Base-by-base conservation (phyloP, 2,797 vertebrate genomes). In the Chelmon rostratus region DNA sequence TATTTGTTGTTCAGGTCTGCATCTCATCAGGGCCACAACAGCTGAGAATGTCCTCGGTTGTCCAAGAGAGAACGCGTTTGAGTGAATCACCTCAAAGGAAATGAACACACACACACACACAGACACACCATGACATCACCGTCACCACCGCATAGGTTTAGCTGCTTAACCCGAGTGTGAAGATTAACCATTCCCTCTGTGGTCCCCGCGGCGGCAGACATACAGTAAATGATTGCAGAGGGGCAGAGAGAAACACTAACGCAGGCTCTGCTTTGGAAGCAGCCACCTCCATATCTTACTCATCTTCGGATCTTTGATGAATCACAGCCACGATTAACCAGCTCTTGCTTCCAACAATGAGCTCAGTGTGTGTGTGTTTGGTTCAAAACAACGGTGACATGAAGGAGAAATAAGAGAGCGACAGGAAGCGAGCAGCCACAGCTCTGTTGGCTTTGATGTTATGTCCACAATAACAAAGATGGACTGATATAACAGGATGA, bases 251-350 rank as follows among this genome's bases (percentile, higher is more conserved):
- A 40, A n/a, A 73, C 57, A 64, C 10, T 64, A 67, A 53, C 16
- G 2, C n/a, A n/a, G 25, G 13, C 54, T 53, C 4, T 28, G 50
- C 23, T 78, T 79, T 79, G 79, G 65, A 72, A 66, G 62, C 25
- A 49, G 57, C 81, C 67, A 77, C 53, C 37, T 81, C 18, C 35
- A 28, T 57, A 57, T 73, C 79, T 82, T 84, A 88, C 63, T 88
- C 89, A 82, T 89, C 81, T 64, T 88, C 79, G 82, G 68, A 82
- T 91, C 81, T 85, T 59, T 68, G 76, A 85, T 92, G 89, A 89
- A 23, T 92, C 91, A 91, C 76, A 42, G 69, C 16, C 69, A 40
- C 75, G 86, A 91, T 79, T 79, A 79, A 85, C 69, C 46, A 5
- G 50, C 53, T 57, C 56, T 76, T 11, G 54, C 59, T 63, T 90